These are phyloP conservation scores for Tigriopus japonicus DNA, from an alignment of 1,140 invertebrate genomes.

Conservation along the genomic window DNA sequence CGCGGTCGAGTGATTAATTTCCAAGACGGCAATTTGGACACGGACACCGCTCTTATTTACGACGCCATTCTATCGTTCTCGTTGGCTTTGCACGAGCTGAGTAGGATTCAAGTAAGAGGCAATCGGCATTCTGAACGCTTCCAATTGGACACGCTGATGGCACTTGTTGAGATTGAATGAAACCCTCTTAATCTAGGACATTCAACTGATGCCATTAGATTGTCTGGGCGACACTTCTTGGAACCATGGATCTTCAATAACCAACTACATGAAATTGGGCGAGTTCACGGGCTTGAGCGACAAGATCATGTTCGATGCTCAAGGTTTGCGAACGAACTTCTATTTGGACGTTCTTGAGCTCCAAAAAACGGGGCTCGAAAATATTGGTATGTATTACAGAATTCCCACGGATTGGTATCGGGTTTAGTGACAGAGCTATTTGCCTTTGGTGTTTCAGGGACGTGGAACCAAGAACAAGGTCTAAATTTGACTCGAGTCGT, in stretches of 20 bases:
- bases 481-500: slow-evolving; percentile 77
- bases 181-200: neutral
- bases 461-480: slow-evolving; percentile 67
- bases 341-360: slow-evolving; percentile 64
- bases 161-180: no score
- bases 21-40: slow-evolving; percentile 32
- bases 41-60: slow-evolving; percentile 84
- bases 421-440: neutral
- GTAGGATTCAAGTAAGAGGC: neutral
- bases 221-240: slow-evolving; percentile 77
- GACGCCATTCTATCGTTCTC: slow-evolving; percentile 84
- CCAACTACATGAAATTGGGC: slow-evolving; percentile 94
- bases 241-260: slow-evolving; percentile 78
- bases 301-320: slow-evolving; percentile 76
- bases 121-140: no score
- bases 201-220: slow-evolving; percentile 53
- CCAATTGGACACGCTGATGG: no score
- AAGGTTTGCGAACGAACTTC: slow-evolving; percentile 75
- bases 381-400: neutral
- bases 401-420: no score
- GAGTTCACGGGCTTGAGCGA: slow-evolving; percentile 50
- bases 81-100: slow-evolving; percentile 62
- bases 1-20: neutral
- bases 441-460: slow-evolving; percentile 29
- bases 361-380: slow-evolving; percentile 1